Percentiles rank a stretch among this genome's conserved stretches.
phyloP scores from a whole-genome alignment of 2,797 vertebrate genomes.

The Rhinella marina region DNA sequence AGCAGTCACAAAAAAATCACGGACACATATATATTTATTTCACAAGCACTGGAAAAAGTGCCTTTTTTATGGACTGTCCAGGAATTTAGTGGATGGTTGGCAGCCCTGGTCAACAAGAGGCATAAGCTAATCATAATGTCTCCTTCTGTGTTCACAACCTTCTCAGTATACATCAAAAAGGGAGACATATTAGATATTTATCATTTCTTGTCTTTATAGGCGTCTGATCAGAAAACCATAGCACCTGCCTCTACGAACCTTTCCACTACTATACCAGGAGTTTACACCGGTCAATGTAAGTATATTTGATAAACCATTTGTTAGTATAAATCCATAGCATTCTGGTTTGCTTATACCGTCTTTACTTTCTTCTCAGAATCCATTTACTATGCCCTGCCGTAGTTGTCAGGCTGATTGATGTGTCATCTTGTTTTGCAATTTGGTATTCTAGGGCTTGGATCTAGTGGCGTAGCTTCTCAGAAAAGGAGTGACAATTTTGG shows the following conservation, averaged over 20 bases:
- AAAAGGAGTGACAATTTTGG: not conserved
- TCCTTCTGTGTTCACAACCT: not conserved
- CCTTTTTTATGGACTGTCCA: too few relatives aligned
- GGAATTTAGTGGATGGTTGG: too few relatives aligned
- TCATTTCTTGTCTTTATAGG: constrained; percentile 67
- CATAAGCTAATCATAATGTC: too few relatives aligned
- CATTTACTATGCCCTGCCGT: not conserved
- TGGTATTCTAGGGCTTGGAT: not conserved
- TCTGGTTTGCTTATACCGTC: not conserved
- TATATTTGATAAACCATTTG: constrained; percentile 53
- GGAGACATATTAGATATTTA: not conserved
- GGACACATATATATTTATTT: too few relatives aligned
- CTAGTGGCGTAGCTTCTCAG: not conserved
- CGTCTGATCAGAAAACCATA: constrained; percentile 70
- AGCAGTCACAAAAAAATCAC: too few relatives aligned
- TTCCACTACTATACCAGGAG: constrained; percentile 76
- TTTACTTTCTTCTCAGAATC: not conserved
- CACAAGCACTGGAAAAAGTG: too few relatives aligned
- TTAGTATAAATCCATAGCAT: not conserved
- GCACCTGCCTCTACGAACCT: constrained; percentile 65
- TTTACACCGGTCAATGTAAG: constrained; percentile 89
- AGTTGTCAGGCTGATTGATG: not conserved
- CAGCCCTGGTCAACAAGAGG: too few relatives aligned
- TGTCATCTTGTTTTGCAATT: not conserved
- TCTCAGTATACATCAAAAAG: not conserved